Evolutionary conservation across 2,797 vertebrate genomes (phyloP).

Genomic region (Danio jaintianensis): DNA sequence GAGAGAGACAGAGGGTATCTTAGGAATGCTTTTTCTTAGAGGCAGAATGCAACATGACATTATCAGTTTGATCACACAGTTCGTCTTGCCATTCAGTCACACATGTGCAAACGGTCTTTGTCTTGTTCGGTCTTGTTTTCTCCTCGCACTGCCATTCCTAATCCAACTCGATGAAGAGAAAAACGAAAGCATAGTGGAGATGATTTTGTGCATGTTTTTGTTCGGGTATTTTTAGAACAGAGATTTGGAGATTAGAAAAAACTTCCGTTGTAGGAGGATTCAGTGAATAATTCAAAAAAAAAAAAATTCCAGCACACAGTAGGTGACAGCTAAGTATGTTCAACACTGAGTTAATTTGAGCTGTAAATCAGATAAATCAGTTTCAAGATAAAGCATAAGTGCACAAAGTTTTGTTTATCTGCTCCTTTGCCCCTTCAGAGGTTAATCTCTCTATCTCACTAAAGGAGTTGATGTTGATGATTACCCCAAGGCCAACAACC

Average conservation of each 20-base stretch:
- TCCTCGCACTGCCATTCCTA: not conserved
- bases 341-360: not conserved
- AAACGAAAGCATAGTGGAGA: not conserved
- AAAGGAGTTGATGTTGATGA: conserved; percentile 25
- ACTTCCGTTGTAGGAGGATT: not conserved
- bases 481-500: not conserved
- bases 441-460: conserved; percentile 15
- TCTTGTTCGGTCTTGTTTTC: conserved; percentile 40
- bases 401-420: conserved; percentile 8
- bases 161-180: not conserved
- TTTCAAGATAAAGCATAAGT: conserved; percentile 14
- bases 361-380: conserved; percentile 1
- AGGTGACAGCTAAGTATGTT: not conserved
- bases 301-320: not conserved
- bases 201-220: not conserved
- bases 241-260: not conserved
- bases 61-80: conserved; percentile 17
- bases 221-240: not conserved
- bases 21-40: conserved; percentile 43
- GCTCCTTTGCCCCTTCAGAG: not conserved
- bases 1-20: conserved; percentile 36
- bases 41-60: conserved; percentile 38
- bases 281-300: not conserved
- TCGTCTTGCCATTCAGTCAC: not conserved
- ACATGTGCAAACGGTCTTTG: conserved; percentile 32